Evolutionary conservation across 2,888 invertebrate species (phyloP), one percentile per base, ranked within the genome.

Genomic region (Drosophila longiperda): DNA sequence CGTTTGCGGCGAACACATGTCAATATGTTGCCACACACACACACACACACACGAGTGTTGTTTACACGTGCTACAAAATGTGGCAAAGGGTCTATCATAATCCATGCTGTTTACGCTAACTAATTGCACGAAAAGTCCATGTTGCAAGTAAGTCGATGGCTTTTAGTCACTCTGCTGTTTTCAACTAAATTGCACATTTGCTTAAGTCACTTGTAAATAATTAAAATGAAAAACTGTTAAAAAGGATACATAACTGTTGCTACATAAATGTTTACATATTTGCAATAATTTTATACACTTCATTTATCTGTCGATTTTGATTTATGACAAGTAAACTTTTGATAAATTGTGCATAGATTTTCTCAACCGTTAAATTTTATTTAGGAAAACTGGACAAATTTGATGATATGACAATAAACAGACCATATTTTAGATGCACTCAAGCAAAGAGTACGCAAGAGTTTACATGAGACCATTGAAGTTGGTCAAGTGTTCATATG

Each of bases 401-500:
- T 45, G 15, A 7, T 15, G 15, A 49, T n/a, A n/a, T 38, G 7
- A 26, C n/a, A n/a, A n/a, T n/a, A 26, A 34, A 17, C 12, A 34
- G 12, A 66, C 17, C 6, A n/a, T 20, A 32, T 50, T 65, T 42
- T 12, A 29, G 52, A n/a, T 66, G 17, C 45, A 29, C 26, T 66
- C 42, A 17, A 52, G 40, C 12, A 36, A n/a, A 29, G 7, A 57
- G 34, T 40, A 23, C 29, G 61, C 32, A 61, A 57, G 42, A 68
- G 57, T 58, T 55, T 48, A 26, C 26, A 33, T 34, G 45, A 42
- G 69, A 55, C 68, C 54, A 58, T 63, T 63, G 34, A 42, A 61
- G 50, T 42, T 29, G 60, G 52, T 20, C 42, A n/a, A 7, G 15
- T 26, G 36, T 11, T 26, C 29, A 20, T 11, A 20, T 36, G 50